Evolutionary conservation across 2,113 vertebrate species (phyloP).

Genomic region (Miniopterus natalensis): DNA sequence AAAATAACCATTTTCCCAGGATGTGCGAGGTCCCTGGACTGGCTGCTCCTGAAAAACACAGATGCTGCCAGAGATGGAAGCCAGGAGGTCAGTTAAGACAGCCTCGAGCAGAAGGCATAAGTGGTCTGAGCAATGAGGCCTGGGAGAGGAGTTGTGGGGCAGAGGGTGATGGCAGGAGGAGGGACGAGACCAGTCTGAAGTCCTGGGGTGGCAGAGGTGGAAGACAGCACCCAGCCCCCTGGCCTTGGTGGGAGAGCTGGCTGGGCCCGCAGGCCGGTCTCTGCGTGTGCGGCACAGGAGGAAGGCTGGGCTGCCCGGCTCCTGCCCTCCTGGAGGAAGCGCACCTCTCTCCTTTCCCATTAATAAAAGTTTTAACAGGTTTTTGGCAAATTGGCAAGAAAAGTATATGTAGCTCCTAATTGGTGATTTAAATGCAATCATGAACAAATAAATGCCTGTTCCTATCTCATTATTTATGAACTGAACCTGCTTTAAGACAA

Average conservation of each 20-base stretch:
- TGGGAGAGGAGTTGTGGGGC: neutral
- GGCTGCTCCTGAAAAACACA: neutral
- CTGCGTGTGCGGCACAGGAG: slow-evolving; percentile 30
- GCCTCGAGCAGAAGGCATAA: too few species aligned
- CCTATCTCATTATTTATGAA: slow-evolving; percentile 90
- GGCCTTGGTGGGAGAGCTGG: neutral
- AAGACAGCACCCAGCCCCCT: neutral
- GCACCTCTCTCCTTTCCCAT: slow-evolving; percentile 85
- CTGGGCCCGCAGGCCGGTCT: neutral
- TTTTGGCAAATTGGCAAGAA: slow-evolving; percentile 89
- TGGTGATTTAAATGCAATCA: slow-evolving; percentile 89
- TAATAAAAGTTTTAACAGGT: slow-evolving; percentile 89
- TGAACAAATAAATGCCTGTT: slow-evolving; percentile 91
- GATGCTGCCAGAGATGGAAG: neutral
- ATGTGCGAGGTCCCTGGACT: neutral
- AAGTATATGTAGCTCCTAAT: slow-evolving; percentile 88
- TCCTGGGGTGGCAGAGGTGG: too few species aligned
- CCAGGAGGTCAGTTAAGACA: neutral
- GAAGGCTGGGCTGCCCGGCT: slow-evolving; percentile 87
- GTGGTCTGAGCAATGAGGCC: neutral
- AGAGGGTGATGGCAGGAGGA: neutral
- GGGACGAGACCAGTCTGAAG: rapidly evolving
- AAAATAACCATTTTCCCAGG: slow-evolving; percentile 29
- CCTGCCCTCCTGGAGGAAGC: slow-evolving; percentile 88
- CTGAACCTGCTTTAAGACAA: slow-evolving; percentile 87